Percentiles rank a stretch among this genome's conserved stretches.
phyloP scores from a whole-genome alignment of 1,140 invertebrate genomes.

The Calephelis virginiensis region DNA sequence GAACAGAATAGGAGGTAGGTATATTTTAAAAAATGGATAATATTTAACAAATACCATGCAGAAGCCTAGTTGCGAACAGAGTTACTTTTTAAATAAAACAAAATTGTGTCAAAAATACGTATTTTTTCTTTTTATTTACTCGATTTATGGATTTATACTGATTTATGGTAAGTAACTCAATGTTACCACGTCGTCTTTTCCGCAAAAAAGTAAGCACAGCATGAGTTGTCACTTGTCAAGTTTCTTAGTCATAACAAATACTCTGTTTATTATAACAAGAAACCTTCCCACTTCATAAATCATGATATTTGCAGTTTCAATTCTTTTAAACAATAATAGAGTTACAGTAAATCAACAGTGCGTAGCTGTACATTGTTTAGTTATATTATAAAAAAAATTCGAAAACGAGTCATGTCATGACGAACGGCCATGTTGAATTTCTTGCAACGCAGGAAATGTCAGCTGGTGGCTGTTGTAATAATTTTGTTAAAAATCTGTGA shows the following conservation, averaged over 20 bases:
- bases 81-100: too few species aligned
- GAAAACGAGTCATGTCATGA: conserved; percentile 56
- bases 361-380: background rate
- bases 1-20: conserved; percentile 89
- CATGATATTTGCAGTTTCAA: background rate
- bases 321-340: background rate
- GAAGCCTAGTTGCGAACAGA: background rate
- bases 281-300: background rate
- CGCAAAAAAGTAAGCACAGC: background rate
- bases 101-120: too few species aligned
- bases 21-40: background rate
- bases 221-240: conserved; percentile 20
- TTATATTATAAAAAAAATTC: conserved; percentile 19
- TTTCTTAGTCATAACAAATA: conserved; percentile 24
- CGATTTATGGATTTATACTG: conserved; percentile 5
- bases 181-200: conserved; percentile 45
- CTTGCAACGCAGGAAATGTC: conserved; percentile 77
- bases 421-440: conserved; percentile 76
- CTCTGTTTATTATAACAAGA: conserved; percentile 5
- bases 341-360: background rate
- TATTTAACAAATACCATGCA: background rate
- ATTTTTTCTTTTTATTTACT: background rate
- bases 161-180: conserved; percentile 29
- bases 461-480: conserved; percentile 73
- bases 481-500: conserved; percentile 68